phyloP scores from a whole-genome alignment of 2,888 invertebrate species.

The Yponomeuta malinellus region DNA sequence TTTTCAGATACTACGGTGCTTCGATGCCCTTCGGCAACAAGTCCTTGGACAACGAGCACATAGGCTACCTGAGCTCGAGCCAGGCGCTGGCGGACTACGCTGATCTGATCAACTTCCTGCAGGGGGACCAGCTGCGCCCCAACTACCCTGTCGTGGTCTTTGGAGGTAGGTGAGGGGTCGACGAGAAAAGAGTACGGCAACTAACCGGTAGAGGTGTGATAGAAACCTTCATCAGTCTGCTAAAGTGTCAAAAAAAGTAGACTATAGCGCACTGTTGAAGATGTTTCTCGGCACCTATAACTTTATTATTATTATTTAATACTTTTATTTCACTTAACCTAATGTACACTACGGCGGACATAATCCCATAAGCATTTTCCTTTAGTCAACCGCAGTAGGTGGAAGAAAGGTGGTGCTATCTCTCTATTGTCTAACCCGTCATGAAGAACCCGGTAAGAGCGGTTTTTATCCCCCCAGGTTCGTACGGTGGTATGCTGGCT shows the following conservation, averaged over 20 bases:
- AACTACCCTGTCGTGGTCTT: constrained; percentile 88
- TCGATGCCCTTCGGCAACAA: constrained; percentile 92
- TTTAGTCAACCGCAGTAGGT: too few relatives aligned
- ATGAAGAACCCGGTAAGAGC: background rate
- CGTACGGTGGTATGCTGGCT: constrained; percentile 98
- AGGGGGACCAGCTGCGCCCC: constrained; percentile 49
- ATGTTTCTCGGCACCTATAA: too few relatives aligned
- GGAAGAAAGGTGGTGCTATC: too few relatives aligned
- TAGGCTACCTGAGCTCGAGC: constrained; percentile 89
- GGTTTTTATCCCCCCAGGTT: constrained; percentile 77
- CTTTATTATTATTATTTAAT: too few relatives aligned
- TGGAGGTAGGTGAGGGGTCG: constrained; percentile 61
- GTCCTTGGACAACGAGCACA: constrained; percentile 79
- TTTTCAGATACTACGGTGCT: constrained; percentile 87
- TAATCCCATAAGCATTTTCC: too few relatives aligned
- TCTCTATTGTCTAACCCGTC: too few relatives aligned
- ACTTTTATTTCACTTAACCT: too few relatives aligned
- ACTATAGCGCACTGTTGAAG: too few relatives aligned
- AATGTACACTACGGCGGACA: too few relatives aligned
- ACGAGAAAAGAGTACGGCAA: background rate
- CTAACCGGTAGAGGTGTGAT: too few relatives aligned
- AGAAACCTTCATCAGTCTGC: background rate
- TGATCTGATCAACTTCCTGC: constrained; percentile 82
- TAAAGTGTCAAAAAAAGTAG: background rate
- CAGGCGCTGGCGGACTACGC: constrained; percentile 97